Conservation (phyloP, 2,888 invertebrate species). For the Yponomeuta cagnagella region DNA sequence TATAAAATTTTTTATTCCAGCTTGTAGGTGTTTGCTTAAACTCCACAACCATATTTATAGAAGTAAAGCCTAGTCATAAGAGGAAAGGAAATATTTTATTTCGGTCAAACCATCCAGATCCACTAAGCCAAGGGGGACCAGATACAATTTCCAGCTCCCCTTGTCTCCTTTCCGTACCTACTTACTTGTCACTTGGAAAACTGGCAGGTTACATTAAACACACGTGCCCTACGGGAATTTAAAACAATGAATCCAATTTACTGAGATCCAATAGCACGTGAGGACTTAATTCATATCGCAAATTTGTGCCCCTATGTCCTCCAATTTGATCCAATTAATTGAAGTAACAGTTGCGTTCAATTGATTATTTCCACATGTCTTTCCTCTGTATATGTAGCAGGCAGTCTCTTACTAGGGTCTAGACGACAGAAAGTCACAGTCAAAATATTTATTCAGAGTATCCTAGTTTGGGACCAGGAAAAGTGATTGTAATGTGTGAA, state of each 20-base stretch:
- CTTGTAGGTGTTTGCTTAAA: too few species aligned
- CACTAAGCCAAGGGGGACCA: neutral
- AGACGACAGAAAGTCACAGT: too few species aligned
- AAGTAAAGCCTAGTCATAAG: too few species aligned
- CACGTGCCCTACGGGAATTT: neutral
- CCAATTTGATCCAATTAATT: neutral
- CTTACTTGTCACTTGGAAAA: neutral
- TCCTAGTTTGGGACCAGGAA: too few species aligned
- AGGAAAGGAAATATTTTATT: neutral
- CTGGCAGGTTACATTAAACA: constrained; percentile 3
- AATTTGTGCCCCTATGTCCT: neutral
- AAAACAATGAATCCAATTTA: constrained; percentile 3
- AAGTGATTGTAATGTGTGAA: too few species aligned
- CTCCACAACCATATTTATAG: too few species aligned
- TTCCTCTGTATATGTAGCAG: too few species aligned
- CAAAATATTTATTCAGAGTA: too few species aligned
- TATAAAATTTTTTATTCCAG: too few species aligned
- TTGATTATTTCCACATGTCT: too few species aligned
- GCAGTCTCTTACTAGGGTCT: too few species aligned
- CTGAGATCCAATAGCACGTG: neutral
- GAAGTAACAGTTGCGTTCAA: too few species aligned
- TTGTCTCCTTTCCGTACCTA: neutral
- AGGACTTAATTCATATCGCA: constrained; percentile 1
- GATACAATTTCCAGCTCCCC: neutral
- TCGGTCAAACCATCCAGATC: neutral